Conservation (phyloP, 2,113 vertebrate species). For the Sinocyclocheilus rhinocerous region DNA sequence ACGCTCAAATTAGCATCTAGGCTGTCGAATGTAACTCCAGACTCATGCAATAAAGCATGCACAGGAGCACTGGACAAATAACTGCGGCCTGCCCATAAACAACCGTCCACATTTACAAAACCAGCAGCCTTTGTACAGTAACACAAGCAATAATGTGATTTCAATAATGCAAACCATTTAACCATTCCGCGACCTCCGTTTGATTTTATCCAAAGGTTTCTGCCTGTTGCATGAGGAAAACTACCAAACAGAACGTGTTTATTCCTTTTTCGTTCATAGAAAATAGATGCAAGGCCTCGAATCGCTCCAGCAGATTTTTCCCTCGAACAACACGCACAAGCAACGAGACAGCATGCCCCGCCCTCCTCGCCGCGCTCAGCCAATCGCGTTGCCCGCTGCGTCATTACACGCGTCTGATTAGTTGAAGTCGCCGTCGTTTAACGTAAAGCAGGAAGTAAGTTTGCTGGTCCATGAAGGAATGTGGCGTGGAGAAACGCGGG, state of each 20-base stretch:
- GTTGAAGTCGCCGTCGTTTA: constrained; percentile 37
- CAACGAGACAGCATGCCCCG: constrained; percentile 24
- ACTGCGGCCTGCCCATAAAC: constrained; percentile 32
- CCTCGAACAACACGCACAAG: constrained; percentile 51
- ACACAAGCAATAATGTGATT: constrained; percentile 31
- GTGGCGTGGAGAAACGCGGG: constrained; percentile 34
- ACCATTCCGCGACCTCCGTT: constrained; percentile 40
- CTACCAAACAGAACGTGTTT: constrained; percentile 31
- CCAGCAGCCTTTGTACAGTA: constrained; percentile 41
- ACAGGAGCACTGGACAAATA: neutral
- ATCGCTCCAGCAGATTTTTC: constrained; percentile 45
- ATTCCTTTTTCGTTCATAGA: constrained; percentile 44
- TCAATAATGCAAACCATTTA: constrained; percentile 53
- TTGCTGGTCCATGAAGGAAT: constrained; percentile 7
- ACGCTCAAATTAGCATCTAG: neutral
- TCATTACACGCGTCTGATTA: constrained; percentile 10
- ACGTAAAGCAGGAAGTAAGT: neutral
- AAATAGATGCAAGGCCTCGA: constrained; percentile 60
- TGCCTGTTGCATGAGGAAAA: constrained; percentile 21
- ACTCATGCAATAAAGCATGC: neutral
- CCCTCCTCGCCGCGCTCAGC: constrained; percentile 17
- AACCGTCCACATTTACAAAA: constrained; percentile 46
- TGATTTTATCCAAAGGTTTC: constrained; percentile 34
- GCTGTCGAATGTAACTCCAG: neutral
- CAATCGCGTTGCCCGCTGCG: constrained; percentile 33